These are phyloP conservation scores for Oxyruncus cristatus DNA, from an alignment of 2,113 vertebrate species.

Conservation along the genomic window DNA sequence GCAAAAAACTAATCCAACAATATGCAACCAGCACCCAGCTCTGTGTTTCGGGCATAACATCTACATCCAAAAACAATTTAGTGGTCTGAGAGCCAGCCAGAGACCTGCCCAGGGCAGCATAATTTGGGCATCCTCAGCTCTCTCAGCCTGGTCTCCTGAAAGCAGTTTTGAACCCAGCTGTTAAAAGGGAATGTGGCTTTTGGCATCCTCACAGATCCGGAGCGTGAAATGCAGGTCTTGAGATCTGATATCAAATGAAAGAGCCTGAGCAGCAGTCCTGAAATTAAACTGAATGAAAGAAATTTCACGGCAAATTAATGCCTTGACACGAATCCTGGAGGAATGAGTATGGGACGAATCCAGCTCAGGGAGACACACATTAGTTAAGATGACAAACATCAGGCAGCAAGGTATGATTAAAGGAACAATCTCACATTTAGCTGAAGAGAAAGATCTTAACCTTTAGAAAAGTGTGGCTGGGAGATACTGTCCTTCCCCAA, in stretches of 20 bases:
- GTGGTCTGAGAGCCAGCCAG: background rate
- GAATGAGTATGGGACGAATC: background rate
- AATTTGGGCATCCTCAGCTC: background rate
- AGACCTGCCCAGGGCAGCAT: background rate
- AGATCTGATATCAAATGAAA: slow-evolving; percentile 4
- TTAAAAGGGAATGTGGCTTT: background rate
- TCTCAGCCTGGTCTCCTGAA: background rate
- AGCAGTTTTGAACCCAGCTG: background rate
- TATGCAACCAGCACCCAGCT: rapidly evolving
- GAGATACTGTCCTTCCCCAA: background rate
- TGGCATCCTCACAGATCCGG: background rate
- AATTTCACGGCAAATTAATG: background rate
- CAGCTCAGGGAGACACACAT: background rate
- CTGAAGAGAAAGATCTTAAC: slow-evolving; percentile 26
- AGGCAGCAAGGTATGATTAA: slow-evolving; percentile 40
- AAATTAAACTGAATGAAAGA: slow-evolving; percentile 27
- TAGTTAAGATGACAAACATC: slow-evolving; percentile 28
- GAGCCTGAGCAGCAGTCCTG: background rate
- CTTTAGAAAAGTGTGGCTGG: background rate
- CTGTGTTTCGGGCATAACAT: background rate
- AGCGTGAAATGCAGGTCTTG: background rate
- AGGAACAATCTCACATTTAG: slow-evolving; percentile 6
- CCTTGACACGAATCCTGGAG: slow-evolving; percentile 6
- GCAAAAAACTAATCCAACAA: background rate
- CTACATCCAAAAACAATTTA: background rate